Evolutionary conservation across 1,140 invertebrate genomes (phyloP).

Genomic region (Drosophila simulans): DNA sequence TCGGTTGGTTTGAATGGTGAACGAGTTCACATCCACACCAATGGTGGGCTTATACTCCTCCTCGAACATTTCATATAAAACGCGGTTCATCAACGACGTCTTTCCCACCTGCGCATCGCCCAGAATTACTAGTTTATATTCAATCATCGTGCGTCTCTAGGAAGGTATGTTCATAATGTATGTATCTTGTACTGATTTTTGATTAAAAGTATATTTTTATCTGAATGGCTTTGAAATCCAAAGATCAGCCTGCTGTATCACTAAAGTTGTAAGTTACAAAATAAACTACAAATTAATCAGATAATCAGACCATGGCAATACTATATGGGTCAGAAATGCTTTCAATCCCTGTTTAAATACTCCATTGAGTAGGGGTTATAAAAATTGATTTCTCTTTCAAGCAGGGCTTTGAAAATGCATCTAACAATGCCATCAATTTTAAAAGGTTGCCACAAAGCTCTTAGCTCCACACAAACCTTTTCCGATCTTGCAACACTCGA

Average conservation of each 20-base stretch:
- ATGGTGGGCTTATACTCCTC: background rate
- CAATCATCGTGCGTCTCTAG: background rate
- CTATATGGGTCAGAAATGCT: background rate
- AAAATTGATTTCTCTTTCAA: background rate
- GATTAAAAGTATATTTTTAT: background rate
- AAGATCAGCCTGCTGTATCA: background rate
- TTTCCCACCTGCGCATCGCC: background rate
- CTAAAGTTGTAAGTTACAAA: too few relatives aligned
- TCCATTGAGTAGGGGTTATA: background rate
- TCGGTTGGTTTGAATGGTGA: background rate
- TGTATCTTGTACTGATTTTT: background rate
- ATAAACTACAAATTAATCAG: background rate
- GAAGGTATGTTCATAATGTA: too few relatives aligned
- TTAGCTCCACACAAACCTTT: constrained; percentile 7
- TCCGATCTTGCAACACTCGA: constrained; percentile 25
- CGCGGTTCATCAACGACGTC: background rate
- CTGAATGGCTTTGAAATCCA: background rate
- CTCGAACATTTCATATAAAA: background rate
- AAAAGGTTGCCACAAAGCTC: background rate
- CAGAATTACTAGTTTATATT: background rate
- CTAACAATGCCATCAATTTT: background rate
- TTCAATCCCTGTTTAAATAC: too few relatives aligned
- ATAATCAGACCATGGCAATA: too few relatives aligned
- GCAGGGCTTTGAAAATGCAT: background rate
- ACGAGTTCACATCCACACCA: background rate